Percentiles rank a stretch among this genome's conserved stretches.
Conservation (phyloP, 2,113 vertebrate genomes). For the Cebus imitator region DNA sequence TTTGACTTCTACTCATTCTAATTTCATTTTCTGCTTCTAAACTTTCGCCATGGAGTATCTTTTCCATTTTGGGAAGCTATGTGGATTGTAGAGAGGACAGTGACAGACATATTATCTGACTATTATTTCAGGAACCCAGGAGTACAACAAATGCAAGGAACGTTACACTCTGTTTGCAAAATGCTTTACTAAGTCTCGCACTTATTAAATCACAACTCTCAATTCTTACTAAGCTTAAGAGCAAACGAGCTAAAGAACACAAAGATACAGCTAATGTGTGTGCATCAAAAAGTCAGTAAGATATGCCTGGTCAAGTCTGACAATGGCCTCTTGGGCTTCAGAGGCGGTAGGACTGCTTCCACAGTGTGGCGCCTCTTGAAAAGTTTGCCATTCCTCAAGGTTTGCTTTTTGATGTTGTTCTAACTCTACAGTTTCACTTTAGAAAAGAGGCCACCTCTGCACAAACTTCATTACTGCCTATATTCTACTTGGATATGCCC, state of each 20-base stretch:
- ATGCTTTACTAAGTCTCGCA: neutral
- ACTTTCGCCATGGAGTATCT: neutral
- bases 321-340: accelerated
- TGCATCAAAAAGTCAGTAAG: neutral
- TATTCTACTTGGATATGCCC: neutral
- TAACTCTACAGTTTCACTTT: neutral
- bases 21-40: neutral
- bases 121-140: neutral
- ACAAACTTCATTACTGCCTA: neutral
- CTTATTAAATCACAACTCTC: neutral
- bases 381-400: neutral
- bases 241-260: neutral
- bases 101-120: neutral
- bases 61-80: neutral
- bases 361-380: neutral
- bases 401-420: neutral
- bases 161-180: neutral
- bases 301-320: too few species aligned
- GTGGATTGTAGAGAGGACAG: neutral
- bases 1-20: neutral
- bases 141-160: neutral
- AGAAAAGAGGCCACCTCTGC: neutral
- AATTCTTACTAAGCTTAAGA: constrained; percentile 5
- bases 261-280: neutral
- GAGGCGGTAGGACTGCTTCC: neutral